Evolutionary conservation across 2,797 vertebrate species (phyloP), one percentile per base, ranked within the genome.

Genomic region (Silurus lanzhouensis): DNA sequence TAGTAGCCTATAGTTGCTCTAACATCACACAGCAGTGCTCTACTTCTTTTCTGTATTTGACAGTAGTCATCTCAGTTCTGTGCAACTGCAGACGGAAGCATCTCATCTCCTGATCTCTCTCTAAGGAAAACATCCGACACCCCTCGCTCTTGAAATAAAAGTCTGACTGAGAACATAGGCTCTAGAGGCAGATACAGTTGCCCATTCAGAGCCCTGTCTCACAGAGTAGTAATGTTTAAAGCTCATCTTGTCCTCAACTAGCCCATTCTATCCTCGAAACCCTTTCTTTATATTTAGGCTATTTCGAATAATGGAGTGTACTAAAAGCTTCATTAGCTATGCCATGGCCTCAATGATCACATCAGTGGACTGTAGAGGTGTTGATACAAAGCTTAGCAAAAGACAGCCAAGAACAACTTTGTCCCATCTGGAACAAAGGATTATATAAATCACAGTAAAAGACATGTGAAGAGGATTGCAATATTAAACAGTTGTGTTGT

Each of bases 161-260:
- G 84, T 77, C 82, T 83, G 85, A 85, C 48, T 81, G 88, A 82
- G 82, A 84, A 75, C 66, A 91, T 90, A 82, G 85, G 68, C 87
- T 91, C 88, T 85, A 87, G 90, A 90, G 90, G 90, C 87, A 90
- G 90, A 91, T 91, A 89, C 80, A 86, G 90, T 91, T 93, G 84
- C 90, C 89, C 86, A 88, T 86, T 90, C 85, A 88, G 80, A 88
- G 86, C 85, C 72, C 83, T 80, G 77, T 88, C 87, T 87, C 81
- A 77, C 63, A 86, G 78, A 71, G 58, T 82, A 75, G 55, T 58
- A 87, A 31, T 82, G 78, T 87, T 75, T 83, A 82, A 88, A 77
- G 60, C 86, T 86, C 78, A 70, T 88, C 80, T 87, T 90, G 66
- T 85, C 84, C 86, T 86, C 44, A 44, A 79, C 78, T 88, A 48